phyloP scores from a whole-genome alignment of 2,888 invertebrate genomes.

The Trachelus troglodyta region DNA sequence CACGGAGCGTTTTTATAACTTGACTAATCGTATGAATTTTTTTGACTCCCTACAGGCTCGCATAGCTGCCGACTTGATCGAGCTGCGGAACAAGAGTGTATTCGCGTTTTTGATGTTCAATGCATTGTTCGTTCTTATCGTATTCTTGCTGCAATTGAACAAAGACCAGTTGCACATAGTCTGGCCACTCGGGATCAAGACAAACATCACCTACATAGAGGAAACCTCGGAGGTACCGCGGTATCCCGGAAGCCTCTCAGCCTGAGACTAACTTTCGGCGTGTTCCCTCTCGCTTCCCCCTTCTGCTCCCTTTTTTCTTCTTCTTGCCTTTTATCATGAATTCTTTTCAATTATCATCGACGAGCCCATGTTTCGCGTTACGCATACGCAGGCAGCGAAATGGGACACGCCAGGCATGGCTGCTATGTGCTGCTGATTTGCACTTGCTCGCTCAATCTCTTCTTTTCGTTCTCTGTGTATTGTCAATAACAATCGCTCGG shows the following conservation, averaged over 20 bases:
- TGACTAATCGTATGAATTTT: conserved; percentile 52
- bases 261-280: conserved; percentile 39
- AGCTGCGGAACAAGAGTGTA: conserved; percentile 96
- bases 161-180: conserved; percentile 97
- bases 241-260: conserved; percentile 21
- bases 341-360: no score
- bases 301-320: background rate
- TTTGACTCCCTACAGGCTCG: conserved; percentile 79
- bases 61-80: conserved; percentile 90
- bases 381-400: background rate
- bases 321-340: conserved; percentile 9
- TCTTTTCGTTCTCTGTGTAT: background rate
- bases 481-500: conserved; percentile 5
- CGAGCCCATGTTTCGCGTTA: no score
- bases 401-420: conserved; percentile 13
- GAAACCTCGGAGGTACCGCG: conserved; percentile 87
- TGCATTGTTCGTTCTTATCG: conserved; percentile 98
- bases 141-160: conserved; percentile 98
- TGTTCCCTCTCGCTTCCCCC: conserved; percentile 28
- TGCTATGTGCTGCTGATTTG: conserved; percentile 22
- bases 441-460: conserved; percentile 13
- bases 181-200: conserved; percentile 96
- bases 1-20: conserved; percentile 49
- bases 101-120: conserved; percentile 99
- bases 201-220: conserved; percentile 93